A percentile compares a stretch with the other conserved stretches of the same genome.
phyloP scores from a whole-genome alignment of 2,113 vertebrate genomes.

The Neodontobutis hainanensis region DNA sequence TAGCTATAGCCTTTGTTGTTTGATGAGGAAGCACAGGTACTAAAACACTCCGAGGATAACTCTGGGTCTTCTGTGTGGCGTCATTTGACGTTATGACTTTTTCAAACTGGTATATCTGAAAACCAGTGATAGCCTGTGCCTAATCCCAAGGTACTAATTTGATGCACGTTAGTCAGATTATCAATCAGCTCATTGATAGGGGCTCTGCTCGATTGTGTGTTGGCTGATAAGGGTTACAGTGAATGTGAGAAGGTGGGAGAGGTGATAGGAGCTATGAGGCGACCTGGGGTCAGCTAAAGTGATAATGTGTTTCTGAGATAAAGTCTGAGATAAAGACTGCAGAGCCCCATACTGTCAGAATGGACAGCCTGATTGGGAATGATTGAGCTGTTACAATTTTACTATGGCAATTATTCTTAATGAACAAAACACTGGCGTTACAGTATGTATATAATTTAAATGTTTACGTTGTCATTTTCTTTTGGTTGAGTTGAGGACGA shows the following conservation, averaged over 20 bases:
- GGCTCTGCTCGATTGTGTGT: constrained; percentile 45
- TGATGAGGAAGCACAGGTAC: too few relatives aligned
- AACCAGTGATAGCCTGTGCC: not conserved
- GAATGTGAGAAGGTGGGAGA: constrained; percentile 35
- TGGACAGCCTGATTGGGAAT: not conserved
- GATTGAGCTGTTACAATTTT: not conserved
- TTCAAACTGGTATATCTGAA: not conserved
- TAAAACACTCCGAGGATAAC: too few relatives aligned
- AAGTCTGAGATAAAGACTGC: constrained; percentile 38
- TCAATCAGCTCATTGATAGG: constrained; percentile 57
- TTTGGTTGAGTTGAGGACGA: too few relatives aligned
- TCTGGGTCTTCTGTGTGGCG: too few relatives aligned
- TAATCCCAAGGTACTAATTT: constrained; percentile 29
- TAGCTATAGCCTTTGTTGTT: too few relatives aligned
- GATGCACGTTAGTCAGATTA: constrained; percentile 59
- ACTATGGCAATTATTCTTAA: too few relatives aligned
- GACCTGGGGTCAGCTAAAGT: constrained; percentile 47
- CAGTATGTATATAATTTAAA: too few relatives aligned
- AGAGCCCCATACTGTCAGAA: not conserved
- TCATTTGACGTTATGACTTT: not conserved
- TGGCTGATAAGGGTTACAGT: constrained; percentile 38
- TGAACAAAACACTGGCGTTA: too few relatives aligned
- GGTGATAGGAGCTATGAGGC: constrained; percentile 35
- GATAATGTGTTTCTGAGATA: constrained; percentile 59
- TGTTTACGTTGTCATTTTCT: too few relatives aligned